Conservation (phyloP, 2,888 invertebrate genomes). For the Lasioglossum figueresi region DNA sequence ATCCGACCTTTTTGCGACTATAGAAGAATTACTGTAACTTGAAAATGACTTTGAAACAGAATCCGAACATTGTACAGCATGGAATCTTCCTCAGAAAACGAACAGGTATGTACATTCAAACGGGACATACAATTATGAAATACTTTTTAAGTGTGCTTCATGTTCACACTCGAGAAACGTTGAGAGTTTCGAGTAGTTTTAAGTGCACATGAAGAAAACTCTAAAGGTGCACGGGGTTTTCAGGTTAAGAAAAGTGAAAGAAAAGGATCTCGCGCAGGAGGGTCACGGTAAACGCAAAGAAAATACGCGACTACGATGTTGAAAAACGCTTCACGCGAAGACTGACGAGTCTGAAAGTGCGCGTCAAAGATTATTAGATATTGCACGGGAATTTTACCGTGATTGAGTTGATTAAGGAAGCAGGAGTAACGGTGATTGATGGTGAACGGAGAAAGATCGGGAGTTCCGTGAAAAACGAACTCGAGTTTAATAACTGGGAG, state of each 20-base stretch:
- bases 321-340: constrained; percentile 2
- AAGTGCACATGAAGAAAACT: neutral
- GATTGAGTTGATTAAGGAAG: constrained; percentile 36
- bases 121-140: constrained; percentile 8
- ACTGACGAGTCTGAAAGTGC: neutral
- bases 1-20: too few relatives aligned
- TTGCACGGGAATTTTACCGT: neutral
- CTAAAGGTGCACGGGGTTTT: neutral
- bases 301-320: neutral
- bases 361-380: constrained; percentile 22
- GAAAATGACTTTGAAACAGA: neutral
- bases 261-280: neutral
- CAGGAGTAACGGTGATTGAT: constrained; percentile 39
- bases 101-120: neutral
- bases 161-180: neutral
- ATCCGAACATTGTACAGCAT: neutral
- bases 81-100: neutral
- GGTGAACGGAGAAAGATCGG: neutral
- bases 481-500: constrained; percentile 20
- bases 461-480: neutral
- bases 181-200: constrained; percentile 20
- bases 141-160: neutral
- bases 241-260: neutral
- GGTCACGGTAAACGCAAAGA: neutral
- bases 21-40: too few relatives aligned